Conservation (phyloP, 2,113 vertebrate genomes). For the Chionodraco myersi region DNA sequence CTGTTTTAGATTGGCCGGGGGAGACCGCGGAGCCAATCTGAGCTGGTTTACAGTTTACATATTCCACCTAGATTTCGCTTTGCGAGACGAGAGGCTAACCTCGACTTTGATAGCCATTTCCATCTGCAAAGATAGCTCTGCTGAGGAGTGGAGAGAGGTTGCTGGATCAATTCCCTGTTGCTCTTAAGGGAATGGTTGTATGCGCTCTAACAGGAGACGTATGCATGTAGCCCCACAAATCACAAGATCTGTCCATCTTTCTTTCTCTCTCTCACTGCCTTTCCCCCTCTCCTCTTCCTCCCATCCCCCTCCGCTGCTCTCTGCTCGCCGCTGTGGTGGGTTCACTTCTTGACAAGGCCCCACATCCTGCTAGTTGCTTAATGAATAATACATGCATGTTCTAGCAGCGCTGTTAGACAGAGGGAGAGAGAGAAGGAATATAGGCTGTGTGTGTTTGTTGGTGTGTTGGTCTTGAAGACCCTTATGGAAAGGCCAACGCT, state of each 20-base stretch:
- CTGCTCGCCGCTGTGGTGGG: slow-evolving; percentile 48
- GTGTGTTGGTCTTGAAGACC: slow-evolving; percentile 49
- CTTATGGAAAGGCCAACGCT: slow-evolving; percentile 73
- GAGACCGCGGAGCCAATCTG: slow-evolving; percentile 57
- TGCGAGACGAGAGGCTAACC: slow-evolving; percentile 27
- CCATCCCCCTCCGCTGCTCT: slow-evolving; percentile 22
- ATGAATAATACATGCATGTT: slow-evolving; percentile 82
- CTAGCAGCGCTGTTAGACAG: slow-evolving; percentile 58
- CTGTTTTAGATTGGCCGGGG: slow-evolving; percentile 53
- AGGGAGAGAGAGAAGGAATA: slow-evolving; percentile 37
- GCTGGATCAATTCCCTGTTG: slow-evolving; percentile 41
- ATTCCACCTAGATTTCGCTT: slow-evolving; percentile 54
- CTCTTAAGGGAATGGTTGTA: background rate
- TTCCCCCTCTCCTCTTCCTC: background rate
- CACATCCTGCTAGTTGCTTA: slow-evolving; percentile 76
- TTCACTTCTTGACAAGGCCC: slow-evolving; percentile 78
- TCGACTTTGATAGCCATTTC: slow-evolving; percentile 50
- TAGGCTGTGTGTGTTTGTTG: slow-evolving; percentile 38
- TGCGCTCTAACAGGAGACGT: background rate
- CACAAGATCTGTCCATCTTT: slow-evolving; percentile 34
- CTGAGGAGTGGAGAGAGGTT: slow-evolving; percentile 29
- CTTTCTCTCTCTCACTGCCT: slow-evolving; percentile 2
- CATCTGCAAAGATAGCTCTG: slow-evolving; percentile 11
- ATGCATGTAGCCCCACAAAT: slow-evolving; percentile 7
- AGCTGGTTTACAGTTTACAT: slow-evolving; percentile 50